Conservation (phyloP, 2,888 invertebrate genomes). For the Quadroppia sp. region DNA sequence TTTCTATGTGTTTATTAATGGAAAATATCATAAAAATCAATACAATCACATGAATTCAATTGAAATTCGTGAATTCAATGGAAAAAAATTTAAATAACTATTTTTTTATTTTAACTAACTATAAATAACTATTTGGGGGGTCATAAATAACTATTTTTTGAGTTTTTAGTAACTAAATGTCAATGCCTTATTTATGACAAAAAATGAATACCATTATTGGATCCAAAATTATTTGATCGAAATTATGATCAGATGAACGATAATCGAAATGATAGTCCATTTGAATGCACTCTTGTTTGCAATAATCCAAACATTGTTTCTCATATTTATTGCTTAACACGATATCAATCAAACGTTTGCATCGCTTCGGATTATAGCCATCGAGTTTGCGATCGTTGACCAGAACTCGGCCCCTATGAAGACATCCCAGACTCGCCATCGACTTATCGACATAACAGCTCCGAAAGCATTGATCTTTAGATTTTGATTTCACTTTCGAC, state of each 20-base stretch:
- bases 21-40: too few relatives aligned
- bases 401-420: not conserved
- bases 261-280: slow-evolving; percentile 2
- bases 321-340: not conserved
- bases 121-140: too few relatives aligned
- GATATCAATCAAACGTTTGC: not conserved
- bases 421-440: not conserved
- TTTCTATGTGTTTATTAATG: too few relatives aligned
- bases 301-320: not conserved
- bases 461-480: slow-evolving; percentile 2
- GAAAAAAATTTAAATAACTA: too few relatives aligned
- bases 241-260: not conserved
- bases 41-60: too few relatives aligned
- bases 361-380: not conserved
- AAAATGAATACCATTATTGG: too few relatives aligned
- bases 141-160: too few relatives aligned
- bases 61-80: too few relatives aligned
- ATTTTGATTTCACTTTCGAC: not conserved
- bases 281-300: not conserved
- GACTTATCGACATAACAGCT: not conserved
- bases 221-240: not conserved
- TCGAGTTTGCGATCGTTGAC: not conserved
- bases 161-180: too few relatives aligned
- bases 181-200: too few relatives aligned
- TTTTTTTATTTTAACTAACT: too few relatives aligned